These are phyloP conservation scores for Telenomus remus DNA, from an alignment of 1,140 invertebrate species.

Conservation along the genomic window DNA sequence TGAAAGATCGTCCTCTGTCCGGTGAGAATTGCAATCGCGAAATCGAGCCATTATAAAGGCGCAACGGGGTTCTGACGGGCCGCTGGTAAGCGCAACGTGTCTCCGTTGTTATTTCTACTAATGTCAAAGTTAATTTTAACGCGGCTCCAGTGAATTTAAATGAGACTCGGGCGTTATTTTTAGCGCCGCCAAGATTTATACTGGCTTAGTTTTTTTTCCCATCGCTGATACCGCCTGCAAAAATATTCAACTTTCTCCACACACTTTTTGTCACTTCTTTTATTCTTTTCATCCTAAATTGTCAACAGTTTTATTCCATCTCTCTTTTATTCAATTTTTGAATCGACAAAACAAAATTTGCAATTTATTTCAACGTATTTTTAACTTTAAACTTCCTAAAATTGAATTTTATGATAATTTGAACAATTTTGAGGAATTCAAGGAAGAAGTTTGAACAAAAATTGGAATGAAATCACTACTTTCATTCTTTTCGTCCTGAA, in stretches of 20 bases:
- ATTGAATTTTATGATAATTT: too few relatives aligned
- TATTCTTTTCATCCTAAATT: too few relatives aligned
- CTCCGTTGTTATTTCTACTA: constrained; percentile 58
- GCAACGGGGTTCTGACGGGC: constrained; percentile 28
- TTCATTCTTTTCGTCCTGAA: too few relatives aligned
- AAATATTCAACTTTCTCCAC: constrained; percentile 9
- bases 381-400: too few relatives aligned
- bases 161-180: constrained; percentile 54
- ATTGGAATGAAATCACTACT: too few relatives aligned
- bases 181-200: constrained; percentile 47
- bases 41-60: constrained; percentile 10
- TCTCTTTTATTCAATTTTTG: too few relatives aligned
- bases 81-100: constrained; percentile 38
- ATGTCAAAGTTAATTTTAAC: constrained; percentile 61
- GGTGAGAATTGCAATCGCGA: constrained; percentile 1
- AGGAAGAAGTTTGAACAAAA: too few relatives aligned
- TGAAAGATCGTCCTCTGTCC: background rate
- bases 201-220: constrained; percentile 43
- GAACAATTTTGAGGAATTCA: too few relatives aligned
- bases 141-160: constrained; percentile 57
- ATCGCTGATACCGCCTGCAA: constrained; percentile 32
- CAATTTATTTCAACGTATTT: too few relatives aligned
- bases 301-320: background rate
- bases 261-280: background rate
- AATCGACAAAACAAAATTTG: too few relatives aligned